phyloP scores from a whole-genome alignment of 2,797 vertebrate genomes.

The Pseudomugil tenellus region DNA sequence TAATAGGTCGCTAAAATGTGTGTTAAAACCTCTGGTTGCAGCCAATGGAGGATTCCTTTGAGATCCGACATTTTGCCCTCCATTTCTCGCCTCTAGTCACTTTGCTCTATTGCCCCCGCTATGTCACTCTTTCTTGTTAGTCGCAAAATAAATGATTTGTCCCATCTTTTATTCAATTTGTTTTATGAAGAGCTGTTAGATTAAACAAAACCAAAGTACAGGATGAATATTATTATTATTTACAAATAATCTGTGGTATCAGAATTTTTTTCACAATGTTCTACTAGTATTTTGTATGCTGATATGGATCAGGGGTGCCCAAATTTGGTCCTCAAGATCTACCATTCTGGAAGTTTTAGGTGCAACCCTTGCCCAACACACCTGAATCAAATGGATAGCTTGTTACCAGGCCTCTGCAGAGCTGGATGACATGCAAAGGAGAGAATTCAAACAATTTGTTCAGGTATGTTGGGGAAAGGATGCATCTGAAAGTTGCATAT shows the following conservation, averaged over 20 bases:
- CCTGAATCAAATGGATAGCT: too few relatives aligned
- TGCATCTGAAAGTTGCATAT: too few relatives aligned
- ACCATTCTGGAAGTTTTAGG: too few relatives aligned
- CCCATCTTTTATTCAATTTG: neutral
- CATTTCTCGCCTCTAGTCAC: constrained; percentile 1
- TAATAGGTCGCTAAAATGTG: constrained; percentile 83
- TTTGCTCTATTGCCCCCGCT: neutral
- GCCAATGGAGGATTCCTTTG: constrained; percentile 61
- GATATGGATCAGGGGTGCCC: too few relatives aligned
- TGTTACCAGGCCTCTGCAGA: too few relatives aligned
- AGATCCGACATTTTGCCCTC: constrained; percentile 50
- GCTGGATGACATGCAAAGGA: too few relatives aligned
- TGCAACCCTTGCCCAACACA: too few relatives aligned
- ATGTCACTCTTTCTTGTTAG: constrained; percentile 1
- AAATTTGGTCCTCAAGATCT: too few relatives aligned
- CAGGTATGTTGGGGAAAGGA: too few relatives aligned
- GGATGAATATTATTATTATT: neutral
- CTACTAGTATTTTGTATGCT: too few relatives aligned
- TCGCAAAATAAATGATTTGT: constrained; percentile 53
- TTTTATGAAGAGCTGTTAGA: constrained; percentile 45
- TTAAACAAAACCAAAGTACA: constrained; percentile 42
- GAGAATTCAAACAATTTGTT: too few relatives aligned
- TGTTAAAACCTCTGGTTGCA: constrained; percentile 72
- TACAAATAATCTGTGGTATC: neutral
- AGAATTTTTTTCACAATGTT: constrained; percentile 13